Conservation (phyloP, 1,140 invertebrate genomes). For the Lepidurus apus region DNA sequence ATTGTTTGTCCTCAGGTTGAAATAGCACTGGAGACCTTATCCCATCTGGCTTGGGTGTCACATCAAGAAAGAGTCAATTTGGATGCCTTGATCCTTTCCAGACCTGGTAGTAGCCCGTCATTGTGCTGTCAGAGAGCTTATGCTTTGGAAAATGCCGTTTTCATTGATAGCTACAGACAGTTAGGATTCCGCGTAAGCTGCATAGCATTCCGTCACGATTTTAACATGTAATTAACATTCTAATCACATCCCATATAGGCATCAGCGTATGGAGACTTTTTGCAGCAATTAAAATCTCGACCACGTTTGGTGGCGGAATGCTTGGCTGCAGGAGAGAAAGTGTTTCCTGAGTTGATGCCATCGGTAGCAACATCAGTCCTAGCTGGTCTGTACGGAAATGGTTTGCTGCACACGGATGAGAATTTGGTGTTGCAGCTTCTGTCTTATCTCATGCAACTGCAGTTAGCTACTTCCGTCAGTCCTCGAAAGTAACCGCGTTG, state of each 20-base stretch:
- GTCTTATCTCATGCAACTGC: constrained; percentile 73
- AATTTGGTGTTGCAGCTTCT: constrained; percentile 68
- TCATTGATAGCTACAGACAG: constrained; percentile 82
- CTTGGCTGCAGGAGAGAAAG: constrained; percentile 68
- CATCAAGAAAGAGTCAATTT: constrained; percentile 80
- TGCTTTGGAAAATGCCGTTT: constrained; percentile 67
- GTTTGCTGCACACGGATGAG: constrained; percentile 74
- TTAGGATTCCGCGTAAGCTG: constrained; percentile 64
- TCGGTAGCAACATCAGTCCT: constrained; percentile 64
- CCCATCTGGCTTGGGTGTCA: constrained; percentile 79
- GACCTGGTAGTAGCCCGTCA: constrained; percentile 64
- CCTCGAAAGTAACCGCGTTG: constrained; percentile 59
- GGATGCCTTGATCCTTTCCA: constrained; percentile 67
- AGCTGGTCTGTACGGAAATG: constrained; percentile 76
- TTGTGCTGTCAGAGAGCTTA: constrained; percentile 71
- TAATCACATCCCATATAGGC: constrained; percentile 54
- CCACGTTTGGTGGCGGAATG: constrained; percentile 74
- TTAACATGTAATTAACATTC: constrained; percentile 26
- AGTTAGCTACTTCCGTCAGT: constrained; percentile 72
- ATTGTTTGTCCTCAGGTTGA: constrained; percentile 49
- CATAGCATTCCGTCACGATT: constrained; percentile 32
- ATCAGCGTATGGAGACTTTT: constrained; percentile 69
- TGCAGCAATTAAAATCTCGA: constrained; percentile 68
- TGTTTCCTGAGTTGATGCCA: constrained; percentile 57
- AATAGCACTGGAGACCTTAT: constrained; percentile 56